phyloP scores from a whole-genome alignment of 2,888 invertebrate genomes.

The Timandra comae region DNA sequence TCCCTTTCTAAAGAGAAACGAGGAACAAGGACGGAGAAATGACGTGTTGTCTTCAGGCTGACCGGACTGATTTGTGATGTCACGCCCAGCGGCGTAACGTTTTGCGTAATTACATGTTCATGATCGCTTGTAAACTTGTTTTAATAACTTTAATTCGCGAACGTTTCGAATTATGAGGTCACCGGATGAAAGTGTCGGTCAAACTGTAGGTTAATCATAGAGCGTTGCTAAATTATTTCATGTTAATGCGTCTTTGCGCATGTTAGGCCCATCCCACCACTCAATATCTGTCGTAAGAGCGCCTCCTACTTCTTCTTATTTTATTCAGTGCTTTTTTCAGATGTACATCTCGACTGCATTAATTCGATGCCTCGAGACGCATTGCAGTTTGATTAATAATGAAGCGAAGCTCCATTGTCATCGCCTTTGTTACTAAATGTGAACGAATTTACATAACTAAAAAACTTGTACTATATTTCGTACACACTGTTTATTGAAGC shows the following conservation, averaged over 20 bases:
- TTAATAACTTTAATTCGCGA: slow-evolving; percentile 69
- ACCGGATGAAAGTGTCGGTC: slow-evolving; percentile 58
- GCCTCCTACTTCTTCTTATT: slow-evolving; percentile 75
- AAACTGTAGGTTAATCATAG: slow-evolving; percentile 54
- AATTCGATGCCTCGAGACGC: slow-evolving; percentile 55
- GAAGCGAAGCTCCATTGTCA: slow-evolving; percentile 22
- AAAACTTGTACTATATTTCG: too few relatives aligned
- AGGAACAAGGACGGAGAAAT: slow-evolving; percentile 41
- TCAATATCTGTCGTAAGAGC: slow-evolving; percentile 74
- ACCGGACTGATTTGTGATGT: slow-evolving; percentile 75
- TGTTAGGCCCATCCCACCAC: slow-evolving; percentile 74
- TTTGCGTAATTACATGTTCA: slow-evolving; percentile 73
- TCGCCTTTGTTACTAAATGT: slow-evolving; percentile 6
- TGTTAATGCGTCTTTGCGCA: slow-evolving; percentile 69
- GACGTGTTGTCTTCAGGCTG: slow-evolving; percentile 67
- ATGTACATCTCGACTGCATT: slow-evolving; percentile 65
- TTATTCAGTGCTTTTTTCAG: slow-evolving; percentile 66
- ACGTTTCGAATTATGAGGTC: slow-evolving; percentile 58
- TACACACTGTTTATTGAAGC: too few relatives aligned
- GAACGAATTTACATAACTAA: not conserved
- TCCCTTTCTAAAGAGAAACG: slow-evolving; percentile 35
- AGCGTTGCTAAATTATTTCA: slow-evolving; percentile 41
- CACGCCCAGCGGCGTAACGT: slow-evolving; percentile 77
- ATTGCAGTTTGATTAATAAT: slow-evolving; percentile 73
- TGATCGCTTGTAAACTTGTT: slow-evolving; percentile 69